These are phyloP conservation scores for Ephydatia muelleri DNA, from an alignment of 37 sponge, comb jelly and placozoan species.

Conservation along the genomic window DNA sequence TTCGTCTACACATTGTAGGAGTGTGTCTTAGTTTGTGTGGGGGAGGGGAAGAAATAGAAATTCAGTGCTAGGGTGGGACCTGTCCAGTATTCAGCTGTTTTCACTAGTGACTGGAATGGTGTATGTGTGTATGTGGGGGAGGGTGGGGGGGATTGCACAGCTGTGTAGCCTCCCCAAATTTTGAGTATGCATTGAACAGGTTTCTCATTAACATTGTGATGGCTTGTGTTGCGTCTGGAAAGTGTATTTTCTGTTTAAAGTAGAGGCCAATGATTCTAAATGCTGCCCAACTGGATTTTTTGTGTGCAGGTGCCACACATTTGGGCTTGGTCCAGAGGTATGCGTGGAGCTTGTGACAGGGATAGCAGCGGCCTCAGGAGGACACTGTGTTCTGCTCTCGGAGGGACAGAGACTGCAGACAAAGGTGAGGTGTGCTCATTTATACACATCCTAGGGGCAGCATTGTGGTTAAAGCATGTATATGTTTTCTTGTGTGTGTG, in stretches of 20 bases:
- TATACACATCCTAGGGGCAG: background rate
- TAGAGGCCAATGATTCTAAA: background rate
- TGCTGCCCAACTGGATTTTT: constrained; percentile 5
- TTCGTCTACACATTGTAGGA: too few relatives aligned
- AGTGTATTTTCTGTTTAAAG: background rate
- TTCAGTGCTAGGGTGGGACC: background rate
- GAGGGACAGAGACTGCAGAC: constrained; percentile 47
- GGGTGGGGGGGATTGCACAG: too few relatives aligned
- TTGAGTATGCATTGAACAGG: background rate
- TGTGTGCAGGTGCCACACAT: constrained; percentile 66
- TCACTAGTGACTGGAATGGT: too few relatives aligned
- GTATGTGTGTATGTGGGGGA: background rate
- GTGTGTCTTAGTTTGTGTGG: too few relatives aligned
- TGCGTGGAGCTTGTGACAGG: constrained; percentile 58
- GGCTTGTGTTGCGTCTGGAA: background rate
- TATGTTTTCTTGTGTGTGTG: too few relatives aligned
- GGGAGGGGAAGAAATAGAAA: too few relatives aligned
- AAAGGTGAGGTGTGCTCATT: constrained; percentile 35
- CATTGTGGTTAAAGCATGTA: background rate
- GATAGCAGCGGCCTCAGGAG: constrained; percentile 60
- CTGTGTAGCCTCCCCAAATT: background rate
- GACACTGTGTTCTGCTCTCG: constrained; percentile 36
- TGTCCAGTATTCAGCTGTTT: background rate
- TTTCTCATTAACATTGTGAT: constrained; percentile 3
- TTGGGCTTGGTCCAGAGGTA: constrained; percentile 71